Base-by-base conservation (phyloP, 1,140 invertebrate species). In the Zaprionus camerounensis region DNA sequence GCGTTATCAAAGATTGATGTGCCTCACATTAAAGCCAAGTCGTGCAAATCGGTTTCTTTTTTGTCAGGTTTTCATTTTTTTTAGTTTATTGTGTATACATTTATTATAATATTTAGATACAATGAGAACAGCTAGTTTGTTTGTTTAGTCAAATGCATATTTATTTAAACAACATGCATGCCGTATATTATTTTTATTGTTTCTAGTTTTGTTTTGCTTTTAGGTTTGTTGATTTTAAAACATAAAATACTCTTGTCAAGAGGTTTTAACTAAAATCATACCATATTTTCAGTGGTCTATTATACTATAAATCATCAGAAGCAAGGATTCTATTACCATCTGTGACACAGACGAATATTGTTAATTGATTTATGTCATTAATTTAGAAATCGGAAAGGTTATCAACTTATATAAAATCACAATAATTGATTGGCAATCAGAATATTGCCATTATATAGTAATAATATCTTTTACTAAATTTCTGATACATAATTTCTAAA, bases 101-200 rank as follows among this genome's bases (percentile, higher is more conserved):
- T 81, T 78, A 70, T 68, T 26, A 12, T 67, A 58, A 78, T 66
- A 56, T 82, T 87, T 74, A 72, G 68, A 76, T 83, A 81, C 74
- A 88, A 80, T 71, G 75, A 88, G 72, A 73, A 84, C 71, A 81
- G 71, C 75, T 82, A 81, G 24, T 73, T 88, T 67, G 61, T 72
- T 80, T 80, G 41, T 72, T 80, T 77, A 78, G 57, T 88, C 81
- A 74, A 77, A 83, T 88, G 78, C 73, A 71, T 74, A 73, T 79
- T 88, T 65, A 58, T 63, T 80, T 81, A 80, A 87, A 78, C 84
- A 88, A 88, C 83, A 83, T 88, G 83, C 84, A 87, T 81, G 81
- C 67, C 81, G 70, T 73, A 61, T 71, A 80, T 78, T 77, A 38
- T 80, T 77, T 57, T 74, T 83, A 49, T 80, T 77, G 31, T 80